Evolutionary conservation across 2,797 vertebrate genomes (phyloP).

Genomic region (Trichosurus vulpecula): DNA sequence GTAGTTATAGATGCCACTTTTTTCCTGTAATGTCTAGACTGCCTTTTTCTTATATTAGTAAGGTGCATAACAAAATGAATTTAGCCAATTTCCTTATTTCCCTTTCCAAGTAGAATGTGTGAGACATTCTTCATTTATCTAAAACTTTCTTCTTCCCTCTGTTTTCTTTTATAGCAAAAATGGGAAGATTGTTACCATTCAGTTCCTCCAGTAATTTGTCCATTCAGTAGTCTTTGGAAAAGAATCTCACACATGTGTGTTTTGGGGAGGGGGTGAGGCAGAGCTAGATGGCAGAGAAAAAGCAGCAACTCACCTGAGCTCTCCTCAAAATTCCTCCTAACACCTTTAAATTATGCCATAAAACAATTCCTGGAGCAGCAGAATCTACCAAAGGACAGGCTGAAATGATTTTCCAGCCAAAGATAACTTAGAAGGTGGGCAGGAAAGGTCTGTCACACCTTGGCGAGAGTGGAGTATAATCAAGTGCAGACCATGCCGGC

Average conservation of each 20-base stretch:
- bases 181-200: not conserved
- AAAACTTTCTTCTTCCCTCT: not conserved
- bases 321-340: no score
- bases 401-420: no score
- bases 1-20: not conserved
- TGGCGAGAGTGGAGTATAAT: no score
- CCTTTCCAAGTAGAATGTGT: not conserved
- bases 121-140: not conserved
- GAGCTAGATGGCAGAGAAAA: no score
- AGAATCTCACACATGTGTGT: not conserved
- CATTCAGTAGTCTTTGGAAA: not conserved
- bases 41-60: not conserved
- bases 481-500: no score
- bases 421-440: no score
- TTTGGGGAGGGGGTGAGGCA: rapidly evolving
- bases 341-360: no score
- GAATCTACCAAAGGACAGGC: no score
- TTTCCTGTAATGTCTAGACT: not conserved
- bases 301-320: no score
- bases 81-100: not conserved
- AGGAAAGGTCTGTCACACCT: no score
- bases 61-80: not conserved
- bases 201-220: not conserved
- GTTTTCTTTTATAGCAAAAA: not conserved
- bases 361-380: no score